Conservation (phyloP, 2,113 vertebrate species). For the Tichodroma muraria region DNA sequence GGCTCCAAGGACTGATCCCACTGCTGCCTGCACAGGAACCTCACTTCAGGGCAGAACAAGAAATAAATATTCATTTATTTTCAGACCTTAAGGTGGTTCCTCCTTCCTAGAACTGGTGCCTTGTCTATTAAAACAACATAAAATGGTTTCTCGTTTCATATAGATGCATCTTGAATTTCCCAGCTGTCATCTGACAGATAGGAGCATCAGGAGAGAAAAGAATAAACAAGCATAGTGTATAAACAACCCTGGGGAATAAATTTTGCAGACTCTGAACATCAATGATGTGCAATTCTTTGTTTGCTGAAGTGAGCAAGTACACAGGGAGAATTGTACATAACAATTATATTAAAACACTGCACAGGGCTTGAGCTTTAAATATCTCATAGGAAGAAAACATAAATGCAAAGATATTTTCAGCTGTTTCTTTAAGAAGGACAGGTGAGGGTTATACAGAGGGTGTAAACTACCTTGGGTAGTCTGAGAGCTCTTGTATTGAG, state of each 20-base stretch:
- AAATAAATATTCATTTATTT: not conserved
- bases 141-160: not conserved
- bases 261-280: constrained; percentile 11
- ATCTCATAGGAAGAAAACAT: not conserved
- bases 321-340: not conserved
- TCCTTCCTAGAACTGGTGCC: not conserved
- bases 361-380: not conserved
- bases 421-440: not conserved
- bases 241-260: constrained; percentile 16
- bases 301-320: constrained; percentile 36
- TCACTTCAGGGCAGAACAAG: not conserved
- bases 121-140: not conserved
- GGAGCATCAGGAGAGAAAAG: not conserved
- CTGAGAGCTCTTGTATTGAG: not conserved
- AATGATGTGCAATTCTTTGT: not conserved
- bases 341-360: not conserved
- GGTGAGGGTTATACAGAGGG: not conserved
- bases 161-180: not conserved
- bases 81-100: not conserved
- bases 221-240: not conserved
- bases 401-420: not conserved
- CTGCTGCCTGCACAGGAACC: not conserved
- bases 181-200: constrained; percentile 33
- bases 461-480: not conserved
- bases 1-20: not conserved